Evolutionary conservation across 2,797 vertebrate genomes (phyloP).

Genomic region (Notolepis coatsorum): DNA sequence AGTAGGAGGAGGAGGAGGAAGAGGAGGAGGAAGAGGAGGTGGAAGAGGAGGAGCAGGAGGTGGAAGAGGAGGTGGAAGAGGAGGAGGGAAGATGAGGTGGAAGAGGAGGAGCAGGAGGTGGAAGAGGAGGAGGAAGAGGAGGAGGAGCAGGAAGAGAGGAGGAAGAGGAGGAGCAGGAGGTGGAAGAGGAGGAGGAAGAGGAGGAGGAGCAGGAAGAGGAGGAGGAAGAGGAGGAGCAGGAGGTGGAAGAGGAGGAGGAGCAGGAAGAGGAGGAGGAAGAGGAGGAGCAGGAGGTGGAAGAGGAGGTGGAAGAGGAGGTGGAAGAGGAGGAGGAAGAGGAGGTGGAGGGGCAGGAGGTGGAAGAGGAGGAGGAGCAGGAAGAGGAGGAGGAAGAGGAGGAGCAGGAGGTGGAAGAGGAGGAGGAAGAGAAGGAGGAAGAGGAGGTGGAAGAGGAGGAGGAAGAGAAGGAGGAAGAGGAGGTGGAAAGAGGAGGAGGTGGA

Average conservation of each 20-base stretch:
- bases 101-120: constrained; percentile 38
- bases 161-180: constrained; percentile 42
- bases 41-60: constrained; percentile 39
- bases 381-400: constrained; percentile 41
- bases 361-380: constrained; percentile 45
- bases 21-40: constrained; percentile 41
- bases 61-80: constrained; percentile 41
- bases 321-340: constrained; percentile 37
- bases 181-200: constrained; percentile 42
- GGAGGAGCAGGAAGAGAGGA: constrained; percentile 39
- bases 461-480: constrained; percentile 40
- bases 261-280: constrained; percentile 40
- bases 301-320: constrained; percentile 42
- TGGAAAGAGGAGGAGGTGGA: constrained; percentile 43
- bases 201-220: constrained; percentile 44
- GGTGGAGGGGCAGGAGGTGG: constrained; percentile 40
- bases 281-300: constrained; percentile 43
- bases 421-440: too few relatives aligned
- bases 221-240: constrained; percentile 41
- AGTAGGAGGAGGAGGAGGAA: constrained; percentile 44
- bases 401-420: constrained; percentile 42
- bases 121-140: constrained; percentile 40
- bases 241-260: constrained; percentile 46
- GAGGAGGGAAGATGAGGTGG: too few relatives aligned
- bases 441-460: too few relatives aligned